phyloP scores from a whole-genome alignment of 2,113 vertebrate species.

The Progne subis region DNA sequence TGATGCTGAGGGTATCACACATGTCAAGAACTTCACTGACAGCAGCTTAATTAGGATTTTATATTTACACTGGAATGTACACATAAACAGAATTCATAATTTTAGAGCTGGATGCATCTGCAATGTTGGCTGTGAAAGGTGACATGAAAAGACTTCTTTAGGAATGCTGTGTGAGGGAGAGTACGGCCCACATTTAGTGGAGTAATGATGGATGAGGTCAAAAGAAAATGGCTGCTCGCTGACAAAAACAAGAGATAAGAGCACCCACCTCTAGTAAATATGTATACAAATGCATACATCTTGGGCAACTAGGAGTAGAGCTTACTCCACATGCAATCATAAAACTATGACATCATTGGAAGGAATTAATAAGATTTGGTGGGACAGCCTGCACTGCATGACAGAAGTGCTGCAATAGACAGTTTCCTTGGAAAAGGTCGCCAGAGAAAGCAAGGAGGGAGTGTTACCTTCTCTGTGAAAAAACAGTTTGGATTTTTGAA shows the following conservation, averaged over 20 bases:
- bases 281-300: neutral
- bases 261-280: neutral
- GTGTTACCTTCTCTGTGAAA: neutral
- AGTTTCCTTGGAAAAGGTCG: neutral
- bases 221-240: neutral
- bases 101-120: neutral
- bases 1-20: neutral
- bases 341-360: neutral
- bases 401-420: neutral
- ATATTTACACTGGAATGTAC: neutral
- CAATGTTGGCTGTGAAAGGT: neutral
- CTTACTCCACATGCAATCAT: neutral
- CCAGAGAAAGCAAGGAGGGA: neutral
- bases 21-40: neutral
- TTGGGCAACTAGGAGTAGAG: neutral
- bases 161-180: neutral
- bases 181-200: neutral
- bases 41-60: slow-evolving; percentile 11
- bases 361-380: neutral
- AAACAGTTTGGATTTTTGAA: neutral
- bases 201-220: neutral
- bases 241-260: neutral
- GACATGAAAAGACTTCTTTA: neutral
- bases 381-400: neutral
- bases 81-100: neutral